A percentile compares a stretch with the other conserved stretches of the same genome.
phyloP scores from a whole-genome alignment of 1,140 invertebrate genomes.

The Periplaneta americana region DNA sequence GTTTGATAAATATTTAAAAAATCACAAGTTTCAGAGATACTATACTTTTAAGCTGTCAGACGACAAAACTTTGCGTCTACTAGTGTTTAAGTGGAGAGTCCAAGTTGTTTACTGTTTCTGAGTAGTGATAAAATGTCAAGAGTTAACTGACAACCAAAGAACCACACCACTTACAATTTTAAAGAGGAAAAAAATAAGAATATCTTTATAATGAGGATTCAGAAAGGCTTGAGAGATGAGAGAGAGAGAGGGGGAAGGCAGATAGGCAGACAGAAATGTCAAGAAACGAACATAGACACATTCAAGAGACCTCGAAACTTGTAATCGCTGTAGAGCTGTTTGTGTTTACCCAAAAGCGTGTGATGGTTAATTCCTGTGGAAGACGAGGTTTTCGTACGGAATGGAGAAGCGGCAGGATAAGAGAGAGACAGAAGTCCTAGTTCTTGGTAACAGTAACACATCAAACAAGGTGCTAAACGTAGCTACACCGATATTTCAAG shows the following conservation, averaged over 20 bases:
- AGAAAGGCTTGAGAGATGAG: not conserved
- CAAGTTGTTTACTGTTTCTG: not conserved
- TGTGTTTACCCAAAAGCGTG: not conserved
- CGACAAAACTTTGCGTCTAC: no score
- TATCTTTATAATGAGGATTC: not conserved
- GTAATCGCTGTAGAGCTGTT: not conserved
- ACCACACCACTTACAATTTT: not conserved
- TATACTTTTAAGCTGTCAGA: no score
- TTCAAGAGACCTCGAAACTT: not conserved
- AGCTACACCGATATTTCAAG: not conserved
- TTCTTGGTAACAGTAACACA: not conserved
- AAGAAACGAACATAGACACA: no score
- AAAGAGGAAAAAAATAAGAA: not conserved
- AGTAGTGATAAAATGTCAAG: not conserved
- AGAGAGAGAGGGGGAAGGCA: not conserved
- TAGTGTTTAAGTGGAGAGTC: not conserved
- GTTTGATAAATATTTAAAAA: no score
- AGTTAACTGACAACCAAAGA: not conserved
- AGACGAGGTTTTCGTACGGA: no score
- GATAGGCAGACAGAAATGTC: no score
- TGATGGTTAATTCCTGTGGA: not conserved
- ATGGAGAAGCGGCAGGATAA: not conserved
- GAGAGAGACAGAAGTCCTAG: no score
- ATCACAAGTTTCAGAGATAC: no score
- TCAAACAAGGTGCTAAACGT: not conserved